These are phyloP conservation scores for Hydractinia symbiolongicarpus DNA, from an alignment of 30 jellyfish, hydroid and myxozoan genomes.

Conservation along the genomic window DNA sequence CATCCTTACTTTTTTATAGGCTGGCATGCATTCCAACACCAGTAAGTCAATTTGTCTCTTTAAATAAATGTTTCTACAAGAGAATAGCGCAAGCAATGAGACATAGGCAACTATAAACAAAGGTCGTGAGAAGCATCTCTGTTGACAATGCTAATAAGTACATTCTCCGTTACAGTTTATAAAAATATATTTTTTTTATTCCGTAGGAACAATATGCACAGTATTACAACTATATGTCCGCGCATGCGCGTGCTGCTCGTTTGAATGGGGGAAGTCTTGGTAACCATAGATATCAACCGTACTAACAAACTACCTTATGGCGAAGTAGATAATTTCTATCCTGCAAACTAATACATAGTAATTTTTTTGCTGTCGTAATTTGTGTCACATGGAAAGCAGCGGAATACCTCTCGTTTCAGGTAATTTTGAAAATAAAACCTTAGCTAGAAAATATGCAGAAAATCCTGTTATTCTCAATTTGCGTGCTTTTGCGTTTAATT, in stretches of 20 bases:
- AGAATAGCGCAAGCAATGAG: neutral
- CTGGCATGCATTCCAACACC: constrained; percentile 18
- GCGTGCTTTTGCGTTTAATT: no score
- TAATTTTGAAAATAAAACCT: no score
- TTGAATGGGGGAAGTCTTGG: neutral
- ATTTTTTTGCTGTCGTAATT: no score
- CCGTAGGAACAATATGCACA: constrained; percentile 23
- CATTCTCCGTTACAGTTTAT: neutral
- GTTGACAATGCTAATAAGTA: no score
- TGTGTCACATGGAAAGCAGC: no score
- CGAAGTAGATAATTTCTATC: no score
- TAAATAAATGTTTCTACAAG: neutral
- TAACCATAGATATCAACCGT: constrained; percentile 6
- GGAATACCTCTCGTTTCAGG: no score
- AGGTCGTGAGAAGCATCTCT: neutral
- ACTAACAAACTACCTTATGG: neutral
- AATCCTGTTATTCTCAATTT: no score
- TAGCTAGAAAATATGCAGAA: no score
- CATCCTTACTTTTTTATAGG: neutral
- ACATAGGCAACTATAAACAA: neutral
- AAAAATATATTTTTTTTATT: neutral
- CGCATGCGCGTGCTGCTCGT: constrained; percentile 3
- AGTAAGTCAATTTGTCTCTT: neutral
- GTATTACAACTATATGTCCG: constrained; percentile 11
- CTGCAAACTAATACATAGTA: no score